Evolutionary conservation across 2,797 vertebrate species (phyloP).

Genomic region (Diplodus sargus): DNA sequence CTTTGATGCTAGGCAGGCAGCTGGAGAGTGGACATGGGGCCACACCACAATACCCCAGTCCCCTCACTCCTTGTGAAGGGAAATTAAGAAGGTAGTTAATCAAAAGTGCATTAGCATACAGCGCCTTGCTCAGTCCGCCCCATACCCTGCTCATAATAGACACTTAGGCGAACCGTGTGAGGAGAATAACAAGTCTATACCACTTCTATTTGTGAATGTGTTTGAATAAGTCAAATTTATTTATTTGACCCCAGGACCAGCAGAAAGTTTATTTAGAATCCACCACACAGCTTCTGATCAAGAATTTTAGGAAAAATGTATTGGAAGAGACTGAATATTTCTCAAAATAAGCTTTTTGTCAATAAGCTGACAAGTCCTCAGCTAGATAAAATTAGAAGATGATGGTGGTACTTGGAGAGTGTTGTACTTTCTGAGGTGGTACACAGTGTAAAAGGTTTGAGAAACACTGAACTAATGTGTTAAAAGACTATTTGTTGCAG

Average conservation of each 20-base stretch:
- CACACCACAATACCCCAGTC: slow-evolving; percentile 50
- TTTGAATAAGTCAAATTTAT: slow-evolving; percentile 65
- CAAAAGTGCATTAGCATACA: slow-evolving; percentile 84
- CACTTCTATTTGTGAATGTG: slow-evolving; percentile 42
- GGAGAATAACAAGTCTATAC: slow-evolving; percentile 69
- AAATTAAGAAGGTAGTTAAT: slow-evolving; percentile 85
- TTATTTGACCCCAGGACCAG: slow-evolving; percentile 45
- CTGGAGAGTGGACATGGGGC: slow-evolving; percentile 47
- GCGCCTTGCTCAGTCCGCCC: slow-evolving; percentile 58
- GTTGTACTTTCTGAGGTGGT: too few relatives aligned
- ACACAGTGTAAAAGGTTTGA: too few relatives aligned
- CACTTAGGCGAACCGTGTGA: slow-evolving; percentile 64
- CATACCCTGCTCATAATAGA: slow-evolving; percentile 73
- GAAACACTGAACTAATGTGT: too few relatives aligned
- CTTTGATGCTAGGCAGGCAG: slow-evolving; percentile 54
- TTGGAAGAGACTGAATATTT: background rate
- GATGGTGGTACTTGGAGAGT: too few relatives aligned
- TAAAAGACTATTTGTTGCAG: too few relatives aligned
- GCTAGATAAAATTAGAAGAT: too few relatives aligned
- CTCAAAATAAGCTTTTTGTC: background rate
- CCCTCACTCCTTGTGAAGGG: slow-evolving; percentile 71
- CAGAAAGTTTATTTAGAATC: slow-evolving; percentile 24
- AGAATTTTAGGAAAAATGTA: background rate
- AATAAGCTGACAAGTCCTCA: background rate
- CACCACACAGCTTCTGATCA: slow-evolving; percentile 14